Conservation (phyloP, 2,113 vertebrate species). For the Speoplatyrhinus poulsoni region DNA sequence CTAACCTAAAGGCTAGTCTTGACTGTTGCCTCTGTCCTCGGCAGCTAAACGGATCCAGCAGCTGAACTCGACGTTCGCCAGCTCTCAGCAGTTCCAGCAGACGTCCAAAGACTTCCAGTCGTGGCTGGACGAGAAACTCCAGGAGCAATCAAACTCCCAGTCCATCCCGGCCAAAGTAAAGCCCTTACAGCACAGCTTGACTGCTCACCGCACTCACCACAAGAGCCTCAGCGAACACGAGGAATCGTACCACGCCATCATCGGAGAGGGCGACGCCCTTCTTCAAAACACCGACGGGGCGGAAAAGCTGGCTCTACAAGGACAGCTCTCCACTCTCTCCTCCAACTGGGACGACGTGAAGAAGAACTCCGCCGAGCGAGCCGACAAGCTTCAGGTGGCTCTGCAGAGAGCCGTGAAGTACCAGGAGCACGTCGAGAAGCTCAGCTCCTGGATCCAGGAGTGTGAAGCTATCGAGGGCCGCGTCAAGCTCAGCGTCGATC, state of each 20-base stretch:
- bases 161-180: conserved; percentile 83
- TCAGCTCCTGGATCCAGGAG: conserved; percentile 86
- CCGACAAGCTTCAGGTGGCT: conserved; percentile 80
- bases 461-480: conserved; percentile 76
- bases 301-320: conserved; percentile 86
- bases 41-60: conserved; percentile 86
- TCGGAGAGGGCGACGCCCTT: conserved; percentile 86
- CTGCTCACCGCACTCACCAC: conserved; percentile 82
- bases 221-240: conserved; percentile 74
- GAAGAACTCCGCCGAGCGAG: conserved; percentile 78
- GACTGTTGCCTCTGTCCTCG: conserved; percentile 30
- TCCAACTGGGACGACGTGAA: conserved; percentile 88
- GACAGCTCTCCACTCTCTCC: conserved; percentile 82
- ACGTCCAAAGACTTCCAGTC: conserved; percentile 90
- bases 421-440: conserved; percentile 82
- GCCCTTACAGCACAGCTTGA: conserved; percentile 78
- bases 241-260: conserved; percentile 81
- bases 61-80: conserved; percentile 86
- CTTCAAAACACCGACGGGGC: conserved; percentile 88
- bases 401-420: conserved; percentile 86
- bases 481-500: conserved; percentile 80
- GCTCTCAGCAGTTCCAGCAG: conserved; percentile 94
- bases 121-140: conserved; percentile 86
- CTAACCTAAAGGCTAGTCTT: too few relatives aligned
- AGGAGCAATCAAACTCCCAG: conserved; percentile 75